Evolutionary conservation across 1,140 invertebrate genomes (phyloP).

Genomic region (Diprion similis): DNA sequence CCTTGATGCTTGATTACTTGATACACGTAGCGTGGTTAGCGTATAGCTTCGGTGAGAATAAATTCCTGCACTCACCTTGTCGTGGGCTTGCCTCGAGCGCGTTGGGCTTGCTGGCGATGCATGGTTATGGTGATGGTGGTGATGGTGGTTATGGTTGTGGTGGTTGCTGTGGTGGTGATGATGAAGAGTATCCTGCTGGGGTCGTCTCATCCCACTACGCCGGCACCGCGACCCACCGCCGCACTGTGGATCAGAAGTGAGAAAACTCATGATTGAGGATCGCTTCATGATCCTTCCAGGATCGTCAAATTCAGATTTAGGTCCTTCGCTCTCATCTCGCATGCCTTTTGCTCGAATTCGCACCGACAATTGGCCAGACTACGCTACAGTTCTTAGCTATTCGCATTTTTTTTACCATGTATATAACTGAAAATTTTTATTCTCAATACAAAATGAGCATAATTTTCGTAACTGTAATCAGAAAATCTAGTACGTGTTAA

Average conservation of each 20-base stretch:
- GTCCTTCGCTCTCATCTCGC: background rate
- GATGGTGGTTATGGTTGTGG: constrained; percentile 30
- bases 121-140: constrained; percentile 14
- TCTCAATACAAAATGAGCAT: too few species aligned
- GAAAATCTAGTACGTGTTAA: too few species aligned
- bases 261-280: background rate
- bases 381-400: too few species aligned
- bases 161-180: constrained; percentile 49
- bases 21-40: too few species aligned
- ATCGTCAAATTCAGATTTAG: background rate
- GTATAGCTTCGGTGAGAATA: too few species aligned
- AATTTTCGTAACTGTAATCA: too few species aligned
- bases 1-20: too few species aligned
- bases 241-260: constrained; percentile 44
- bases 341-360: background rate
- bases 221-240: constrained; percentile 60
- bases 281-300: background rate
- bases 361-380: too few species aligned
- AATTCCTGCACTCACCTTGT: constrained; percentile 39
- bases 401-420: too few species aligned
- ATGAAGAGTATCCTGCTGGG: constrained; percentile 56
- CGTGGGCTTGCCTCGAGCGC: constrained; percentile 43
- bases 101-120: constrained; percentile 49
- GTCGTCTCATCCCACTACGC: constrained; percentile 61
- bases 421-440: too few species aligned